Conservation (phyloP, 2,888 invertebrate genomes). For the Rhodophaea formosa region DNA sequence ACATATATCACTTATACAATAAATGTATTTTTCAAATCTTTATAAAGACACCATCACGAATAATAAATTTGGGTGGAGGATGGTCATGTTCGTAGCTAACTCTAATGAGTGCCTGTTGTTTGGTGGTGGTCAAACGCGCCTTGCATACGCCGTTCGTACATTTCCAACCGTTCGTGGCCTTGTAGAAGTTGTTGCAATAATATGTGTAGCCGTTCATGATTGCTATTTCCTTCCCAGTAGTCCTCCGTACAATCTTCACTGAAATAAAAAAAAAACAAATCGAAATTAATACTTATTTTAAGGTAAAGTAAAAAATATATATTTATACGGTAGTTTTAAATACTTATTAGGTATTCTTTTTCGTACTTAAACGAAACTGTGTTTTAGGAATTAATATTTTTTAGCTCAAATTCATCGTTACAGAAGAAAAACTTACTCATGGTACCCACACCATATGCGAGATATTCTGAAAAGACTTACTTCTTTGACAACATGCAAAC, state of each 20-base stretch:
- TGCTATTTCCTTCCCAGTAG: conserved; percentile 35
- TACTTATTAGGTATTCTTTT: no score
- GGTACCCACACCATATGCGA: no score
- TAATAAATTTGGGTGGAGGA: not conserved
- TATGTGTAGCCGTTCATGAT: conserved; percentile 43
- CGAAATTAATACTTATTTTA: not conserved
- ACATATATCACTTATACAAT: no score
- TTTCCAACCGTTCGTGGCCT: not conserved
- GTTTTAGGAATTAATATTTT: no score
- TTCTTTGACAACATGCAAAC: no score
- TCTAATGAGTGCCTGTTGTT: not conserved
- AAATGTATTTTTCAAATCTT: not conserved
- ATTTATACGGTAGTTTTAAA: not conserved
- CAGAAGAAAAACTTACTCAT: no score
- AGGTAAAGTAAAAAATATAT: no score
- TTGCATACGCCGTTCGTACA: not conserved
- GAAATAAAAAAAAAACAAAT: not conserved
- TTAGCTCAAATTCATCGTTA: no score
- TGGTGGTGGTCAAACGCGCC: not conserved
- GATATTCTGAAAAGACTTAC: no score
- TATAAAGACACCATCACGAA: not conserved
- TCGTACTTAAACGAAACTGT: no score
- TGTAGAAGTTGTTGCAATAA: conserved; percentile 27
- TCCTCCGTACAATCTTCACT: conserved; percentile 28
- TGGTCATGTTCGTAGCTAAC: not conserved